Evolutionary conservation across 2,888 invertebrate species (phyloP).

Genomic region (Xylophagus ater): DNA sequence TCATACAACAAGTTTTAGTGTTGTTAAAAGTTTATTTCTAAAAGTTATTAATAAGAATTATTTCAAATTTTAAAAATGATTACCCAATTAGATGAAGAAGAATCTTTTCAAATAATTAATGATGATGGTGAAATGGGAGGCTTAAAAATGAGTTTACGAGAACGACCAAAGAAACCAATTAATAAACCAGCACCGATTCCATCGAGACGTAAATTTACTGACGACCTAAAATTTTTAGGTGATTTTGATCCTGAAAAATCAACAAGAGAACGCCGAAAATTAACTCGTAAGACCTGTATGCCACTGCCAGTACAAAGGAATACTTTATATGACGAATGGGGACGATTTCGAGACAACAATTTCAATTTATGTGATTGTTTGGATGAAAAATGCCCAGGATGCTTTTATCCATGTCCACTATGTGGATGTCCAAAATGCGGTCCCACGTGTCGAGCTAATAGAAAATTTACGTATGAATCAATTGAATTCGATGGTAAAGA

Average conservation of each 20-base stretch:
- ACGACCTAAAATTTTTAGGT: conserved; percentile 26
- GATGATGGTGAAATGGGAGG: conserved; percentile 1
- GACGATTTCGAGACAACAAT: conserved; percentile 50
- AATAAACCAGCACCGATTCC: conserved; percentile 19
- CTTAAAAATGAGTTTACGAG: conserved; percentile 17
- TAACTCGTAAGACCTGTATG: conserved; percentile 47
- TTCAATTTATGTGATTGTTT: conserved; percentile 73
- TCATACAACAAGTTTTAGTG: too few relatives aligned
- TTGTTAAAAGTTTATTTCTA: conserved; percentile 2
- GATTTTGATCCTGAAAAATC: conserved; percentile 73
- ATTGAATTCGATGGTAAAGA: conserved; percentile 73
- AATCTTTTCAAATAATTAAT: conserved; percentile 9
- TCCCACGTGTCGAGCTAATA: conserved; percentile 63
- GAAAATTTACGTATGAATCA: conserved; percentile 67
- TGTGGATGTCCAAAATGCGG: conserved; percentile 69
- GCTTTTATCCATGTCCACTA: conserved; percentile 68
- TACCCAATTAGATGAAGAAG: conserved; percentile 8
- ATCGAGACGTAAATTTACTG: conserved; percentile 19
- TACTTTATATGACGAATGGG: conserved; percentile 57
- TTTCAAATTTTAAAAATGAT: conserved; percentile 3
- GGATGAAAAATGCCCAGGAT: conserved; percentile 64
- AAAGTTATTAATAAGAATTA: conserved; percentile 5
- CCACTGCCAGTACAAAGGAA: conserved; percentile 36
- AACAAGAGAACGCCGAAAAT: conserved; percentile 62
- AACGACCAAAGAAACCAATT: conserved; percentile 23